These are phyloP conservation scores for Saccostrea echinata DNA, from an alignment of 1,140 invertebrate species.

Conservation along the genomic window DNA sequence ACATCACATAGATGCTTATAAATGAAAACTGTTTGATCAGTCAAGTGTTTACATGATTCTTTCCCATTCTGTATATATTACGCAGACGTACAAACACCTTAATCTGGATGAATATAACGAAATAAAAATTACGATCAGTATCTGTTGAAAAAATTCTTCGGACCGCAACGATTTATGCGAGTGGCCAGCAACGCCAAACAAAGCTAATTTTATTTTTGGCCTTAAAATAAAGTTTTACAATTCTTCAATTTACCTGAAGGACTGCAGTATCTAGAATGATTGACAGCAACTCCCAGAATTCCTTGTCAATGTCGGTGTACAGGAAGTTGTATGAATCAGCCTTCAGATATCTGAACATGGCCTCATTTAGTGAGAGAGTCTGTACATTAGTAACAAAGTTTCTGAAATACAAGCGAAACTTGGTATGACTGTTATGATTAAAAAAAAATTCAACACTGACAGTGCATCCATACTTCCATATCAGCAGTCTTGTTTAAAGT, in stretches of 20 bases:
- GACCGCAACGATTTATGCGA: too few relatives aligned
- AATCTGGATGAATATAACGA: too few relatives aligned
- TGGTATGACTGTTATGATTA: neutral
- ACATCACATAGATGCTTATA: too few relatives aligned
- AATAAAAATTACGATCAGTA: too few relatives aligned
- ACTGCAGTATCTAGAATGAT: slow-evolving; percentile 66
- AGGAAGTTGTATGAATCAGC: slow-evolving; percentile 59
- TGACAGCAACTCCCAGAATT: slow-evolving; percentile 64
- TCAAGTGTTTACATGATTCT: too few relatives aligned
- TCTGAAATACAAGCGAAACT: neutral
- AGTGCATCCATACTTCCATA: neutral
- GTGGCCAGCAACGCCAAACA: too few relatives aligned
- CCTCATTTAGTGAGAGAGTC: slow-evolving; percentile 45
- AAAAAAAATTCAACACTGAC: neutral
- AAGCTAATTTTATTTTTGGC: too few relatives aligned
- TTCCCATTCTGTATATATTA: too few relatives aligned
- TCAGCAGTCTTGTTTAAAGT: too few relatives aligned
- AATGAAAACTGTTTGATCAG: too few relatives aligned
- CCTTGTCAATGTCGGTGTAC: slow-evolving; percentile 58
- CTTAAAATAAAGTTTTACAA: neutral
- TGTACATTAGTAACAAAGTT: slow-evolving; percentile 28
- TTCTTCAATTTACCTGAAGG: slow-evolving; percentile 62
- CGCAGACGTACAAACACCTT: too few relatives aligned
- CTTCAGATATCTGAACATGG: slow-evolving; percentile 43
- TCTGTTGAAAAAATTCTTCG: too few relatives aligned